Conservation (phyloP, 1,140 invertebrate genomes). For the Ceratina calcarata region DNA sequence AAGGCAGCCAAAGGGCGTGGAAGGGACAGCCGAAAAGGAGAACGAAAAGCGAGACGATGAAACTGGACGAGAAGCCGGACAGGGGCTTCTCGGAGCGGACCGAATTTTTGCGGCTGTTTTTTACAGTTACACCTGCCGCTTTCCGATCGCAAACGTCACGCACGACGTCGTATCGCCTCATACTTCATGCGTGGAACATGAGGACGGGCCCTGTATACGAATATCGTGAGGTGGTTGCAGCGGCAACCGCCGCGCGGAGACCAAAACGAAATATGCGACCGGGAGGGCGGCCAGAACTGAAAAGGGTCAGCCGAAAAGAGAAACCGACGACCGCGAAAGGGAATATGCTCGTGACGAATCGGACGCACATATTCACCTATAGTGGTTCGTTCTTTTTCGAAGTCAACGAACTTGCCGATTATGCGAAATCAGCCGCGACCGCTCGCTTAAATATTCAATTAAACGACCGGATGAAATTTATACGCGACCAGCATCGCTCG, state of each 20-base stretch:
- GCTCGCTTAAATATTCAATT: slow-evolving; percentile 43
- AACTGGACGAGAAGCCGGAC: background rate
- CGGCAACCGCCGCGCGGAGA: background rate
- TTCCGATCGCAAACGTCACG: slow-evolving; percentile 62
- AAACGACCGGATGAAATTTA: slow-evolving; percentile 44
- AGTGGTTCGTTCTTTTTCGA: slow-evolving; percentile 22
- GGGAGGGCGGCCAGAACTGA: slow-evolving; percentile 20
- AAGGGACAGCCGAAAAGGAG: background rate
- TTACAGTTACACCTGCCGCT: slow-evolving; percentile 62
- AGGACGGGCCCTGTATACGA: slow-evolving; percentile 52
- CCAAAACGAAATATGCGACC: background rate
- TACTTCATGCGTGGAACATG: slow-evolving; percentile 59
- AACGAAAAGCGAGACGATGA: background rate
- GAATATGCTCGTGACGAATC: slow-evolving; percentile 41
- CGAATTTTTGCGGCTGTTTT: slow-evolving; percentile 62
- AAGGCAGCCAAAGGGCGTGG: slow-evolving; percentile 28
- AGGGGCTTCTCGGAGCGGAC: slow-evolving; percentile 32
- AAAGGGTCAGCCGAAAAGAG: slow-evolving; percentile 31
- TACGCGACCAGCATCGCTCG: slow-evolving; percentile 12
- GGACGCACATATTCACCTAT: slow-evolving; percentile 17
- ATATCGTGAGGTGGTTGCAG: slow-evolving; percentile 16
- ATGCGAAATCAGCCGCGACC: slow-evolving; percentile 39
- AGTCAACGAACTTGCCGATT: slow-evolving; percentile 49
- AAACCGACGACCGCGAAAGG: slow-evolving; percentile 35
- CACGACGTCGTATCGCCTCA: slow-evolving; percentile 57